phyloP scores from a whole-genome alignment of 2,888 invertebrate species.

The Limnephilus lunatus region DNA sequence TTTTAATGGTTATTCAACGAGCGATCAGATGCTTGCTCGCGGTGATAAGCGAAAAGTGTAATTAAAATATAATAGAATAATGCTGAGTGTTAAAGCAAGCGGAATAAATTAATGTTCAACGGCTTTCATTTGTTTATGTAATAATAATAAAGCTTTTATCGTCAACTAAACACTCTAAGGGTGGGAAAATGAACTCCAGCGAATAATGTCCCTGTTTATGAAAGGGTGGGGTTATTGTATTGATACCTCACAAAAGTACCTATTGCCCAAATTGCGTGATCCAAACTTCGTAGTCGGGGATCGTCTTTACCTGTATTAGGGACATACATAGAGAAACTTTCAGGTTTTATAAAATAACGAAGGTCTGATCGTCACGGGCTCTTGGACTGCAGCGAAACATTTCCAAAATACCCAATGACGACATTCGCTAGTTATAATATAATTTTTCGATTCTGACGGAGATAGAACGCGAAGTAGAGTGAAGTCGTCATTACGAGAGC shows the following conservation, averaged over 20 bases:
- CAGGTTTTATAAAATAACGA: no score
- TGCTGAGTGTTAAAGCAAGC: not conserved
- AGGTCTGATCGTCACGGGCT: no score
- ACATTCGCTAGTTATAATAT: not conserved
- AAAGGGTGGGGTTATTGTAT: not conserved
- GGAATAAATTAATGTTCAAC: not conserved
- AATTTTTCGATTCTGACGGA: not conserved
- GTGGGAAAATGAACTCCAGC: not conserved
- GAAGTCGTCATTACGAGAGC: not conserved
- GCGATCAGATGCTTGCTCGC: not conserved
- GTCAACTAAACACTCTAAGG: not conserved
- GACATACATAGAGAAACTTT: no score
- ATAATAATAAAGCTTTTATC: not conserved
- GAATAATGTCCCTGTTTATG: not conserved
- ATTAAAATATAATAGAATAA: not conserved
- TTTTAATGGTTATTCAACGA: not conserved
- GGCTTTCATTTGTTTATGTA: not conserved
- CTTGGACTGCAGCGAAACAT: not conserved
- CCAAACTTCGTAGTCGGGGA: no score
- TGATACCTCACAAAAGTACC: no score
- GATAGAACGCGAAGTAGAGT: not conserved
- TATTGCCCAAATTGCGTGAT: no score
- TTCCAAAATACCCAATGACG: not conserved
- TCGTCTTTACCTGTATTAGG: no score
- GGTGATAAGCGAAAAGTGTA: not conserved